phyloP scores from a whole-genome alignment of 2,113 vertebrate species.

The Thomomys bottae region DNA sequence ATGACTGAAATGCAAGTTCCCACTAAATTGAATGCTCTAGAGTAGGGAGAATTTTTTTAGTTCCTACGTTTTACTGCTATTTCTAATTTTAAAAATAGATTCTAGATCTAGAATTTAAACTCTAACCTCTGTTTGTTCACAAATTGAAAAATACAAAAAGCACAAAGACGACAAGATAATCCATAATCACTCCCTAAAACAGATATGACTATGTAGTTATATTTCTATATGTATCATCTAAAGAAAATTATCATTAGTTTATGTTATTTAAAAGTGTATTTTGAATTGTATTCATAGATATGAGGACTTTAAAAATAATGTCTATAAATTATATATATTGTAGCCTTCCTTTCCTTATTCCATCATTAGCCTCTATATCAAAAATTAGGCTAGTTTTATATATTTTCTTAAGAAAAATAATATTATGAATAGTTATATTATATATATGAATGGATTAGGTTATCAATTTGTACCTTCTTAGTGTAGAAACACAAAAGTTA shows the following conservation, averaged over 20 bases:
- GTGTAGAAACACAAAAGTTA: not conserved
- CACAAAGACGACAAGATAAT: constrained; percentile 10
- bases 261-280: constrained; percentile 22
- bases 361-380: not conserved
- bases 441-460: not conserved
- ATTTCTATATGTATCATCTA: not conserved
- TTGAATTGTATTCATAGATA: not conserved
- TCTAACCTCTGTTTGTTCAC: not conserved
- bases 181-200: not conserved
- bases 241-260: not conserved
- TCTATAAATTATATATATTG: not conserved
- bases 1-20: not conserved
- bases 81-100: constrained; percentile 33
- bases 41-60: not conserved
- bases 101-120: not conserved
- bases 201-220: not conserved
- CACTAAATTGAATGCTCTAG: not conserved
- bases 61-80: not conserved
- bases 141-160: constrained; percentile 26
- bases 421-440: not conserved
- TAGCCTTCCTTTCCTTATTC: constrained; percentile 4
- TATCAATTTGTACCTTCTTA: not conserved
- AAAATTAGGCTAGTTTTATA: not conserved
- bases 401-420: not conserved
- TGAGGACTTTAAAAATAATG: not conserved